phyloP scores from a whole-genome alignment of 1,140 invertebrate species.

The Trichoplusia ni region DNA sequence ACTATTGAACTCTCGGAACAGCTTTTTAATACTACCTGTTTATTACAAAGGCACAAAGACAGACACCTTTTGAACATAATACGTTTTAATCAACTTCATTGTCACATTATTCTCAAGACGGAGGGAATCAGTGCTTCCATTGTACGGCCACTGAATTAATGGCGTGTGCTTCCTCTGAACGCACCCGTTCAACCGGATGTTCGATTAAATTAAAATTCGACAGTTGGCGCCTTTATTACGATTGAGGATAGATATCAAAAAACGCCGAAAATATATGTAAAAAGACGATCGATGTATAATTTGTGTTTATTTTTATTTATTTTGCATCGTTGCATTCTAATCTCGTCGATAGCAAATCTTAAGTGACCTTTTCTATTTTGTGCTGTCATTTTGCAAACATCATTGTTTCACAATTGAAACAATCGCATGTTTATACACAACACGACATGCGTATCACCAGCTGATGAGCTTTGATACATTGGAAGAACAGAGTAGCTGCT shows the following conservation, averaged over 20 bases:
- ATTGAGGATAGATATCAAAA: constrained; percentile 15
- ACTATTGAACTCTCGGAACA: background rate
- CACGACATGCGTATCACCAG: background rate
- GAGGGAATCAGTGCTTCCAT: constrained; percentile 39
- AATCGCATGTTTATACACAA: constrained; percentile 25
- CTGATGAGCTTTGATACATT: background rate
- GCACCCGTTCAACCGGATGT: constrained; percentile 43
- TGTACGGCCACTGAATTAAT: constrained; percentile 55
- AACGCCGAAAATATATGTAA: constrained; percentile 9
- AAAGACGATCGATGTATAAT: constrained; percentile 6
- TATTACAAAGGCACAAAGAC: constrained; percentile 6
- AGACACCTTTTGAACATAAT: constrained; percentile 13
- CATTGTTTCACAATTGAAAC: constrained; percentile 27
- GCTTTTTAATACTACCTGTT: constrained; percentile 21
- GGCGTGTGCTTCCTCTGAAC: constrained; percentile 49
- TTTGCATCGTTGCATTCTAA: background rate
- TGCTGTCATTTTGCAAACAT: constrained; percentile 18
- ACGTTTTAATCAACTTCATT: constrained; percentile 30
- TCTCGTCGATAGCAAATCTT: background rate
- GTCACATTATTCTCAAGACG: constrained; percentile 30
- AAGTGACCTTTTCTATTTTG: constrained; percentile 4
- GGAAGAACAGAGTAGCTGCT: no score
- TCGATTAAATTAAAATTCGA: constrained; percentile 41
- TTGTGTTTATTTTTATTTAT: background rate
- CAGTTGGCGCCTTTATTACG: constrained; percentile 35